phyloP scores from a whole-genome alignment of 2,113 vertebrate species.

The Ginglymostoma cirratum region DNA sequence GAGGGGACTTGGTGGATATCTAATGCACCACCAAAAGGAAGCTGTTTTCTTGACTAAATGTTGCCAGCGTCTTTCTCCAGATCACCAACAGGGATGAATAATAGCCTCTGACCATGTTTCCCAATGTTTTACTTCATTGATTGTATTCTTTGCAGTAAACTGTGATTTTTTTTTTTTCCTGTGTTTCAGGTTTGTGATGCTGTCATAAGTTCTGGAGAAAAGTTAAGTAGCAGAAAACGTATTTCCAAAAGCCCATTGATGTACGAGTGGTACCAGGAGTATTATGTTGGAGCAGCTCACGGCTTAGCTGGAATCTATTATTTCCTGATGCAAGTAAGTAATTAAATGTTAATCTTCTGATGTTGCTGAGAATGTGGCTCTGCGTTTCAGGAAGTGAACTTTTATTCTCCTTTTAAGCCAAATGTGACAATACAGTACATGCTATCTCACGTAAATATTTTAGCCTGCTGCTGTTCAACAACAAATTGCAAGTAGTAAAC shows the following conservation, averaged over 20 bases:
- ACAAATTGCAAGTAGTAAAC: not conserved
- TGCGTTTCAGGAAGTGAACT: not conserved
- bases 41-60: not conserved
- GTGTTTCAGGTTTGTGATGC: conserved; percentile 64
- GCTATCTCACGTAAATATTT: not conserved
- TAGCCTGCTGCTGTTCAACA: not conserved
- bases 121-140: not conserved
- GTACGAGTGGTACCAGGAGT: conserved; percentile 93
- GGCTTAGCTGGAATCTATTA: conserved; percentile 94
- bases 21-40: not conserved
- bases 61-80: not conserved
- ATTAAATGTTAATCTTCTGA: not conserved
- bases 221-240: conserved; percentile 66
- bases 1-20: not conserved
- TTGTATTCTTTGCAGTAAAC: not conserved
- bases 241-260: conserved; percentile 78
- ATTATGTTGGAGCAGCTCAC: conserved; percentile 88
- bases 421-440: not conserved
- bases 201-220: conserved; percentile 75
- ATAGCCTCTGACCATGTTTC: not conserved
- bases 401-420: not conserved
- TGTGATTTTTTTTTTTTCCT: not conserved
- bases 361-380: not conserved
- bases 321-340: conserved; percentile 84
- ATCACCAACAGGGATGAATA: not conserved